Base-by-base conservation (phyloP, 2,888 invertebrate genomes). In the Biston stratarius region DNA sequence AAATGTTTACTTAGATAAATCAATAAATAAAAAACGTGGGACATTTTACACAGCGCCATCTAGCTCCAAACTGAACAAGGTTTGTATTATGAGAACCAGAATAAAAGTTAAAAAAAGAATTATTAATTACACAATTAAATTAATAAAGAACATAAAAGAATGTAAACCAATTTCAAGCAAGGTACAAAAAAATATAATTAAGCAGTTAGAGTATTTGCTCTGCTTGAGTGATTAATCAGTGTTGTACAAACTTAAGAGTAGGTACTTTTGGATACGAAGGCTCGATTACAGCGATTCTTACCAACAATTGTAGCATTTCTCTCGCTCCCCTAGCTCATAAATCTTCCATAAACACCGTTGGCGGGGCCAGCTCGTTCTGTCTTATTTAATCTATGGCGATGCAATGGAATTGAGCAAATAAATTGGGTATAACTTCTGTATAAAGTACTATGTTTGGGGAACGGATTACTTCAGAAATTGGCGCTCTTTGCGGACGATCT, bases 351-450 rank as follows among this genome's bases (percentile, higher is more conserved):
- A 61, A 67, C 52, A 70, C 64, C 33, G n/a, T 14, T 44, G 55
- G 61, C 51, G 52, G 8, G 42, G 24, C 69, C 60, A 64, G 61
- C 53, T 58, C 56, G 47, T 49, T 53, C 55, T 40, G 55, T 52
- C 51, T 64, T 64, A 64, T 64, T 64, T 55, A 64, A 55, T 58
- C 58, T 64, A 64, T 59, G 58, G 53, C 51, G 36, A 53, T 58
- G 64, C 64, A 64, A 64, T 52, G 57, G 57, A 64, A 51, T 64
- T 52, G 52, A 40, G 58, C 52, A 53, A 64, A 52, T 64, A 64
- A 64, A 64, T 59, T 51, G 58, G 47, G 58, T 53, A 38, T 53
- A 45, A 38, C 56, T 44, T 63, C 42, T 47, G 36, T 12, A 40
- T 33, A 48, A 14, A 12, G 33, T 7, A n/a, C n/a, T n/a, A 7